Base-by-base conservation (phyloP, 2,797 vertebrate species). In the Leptoclinus maculatus region DNA sequence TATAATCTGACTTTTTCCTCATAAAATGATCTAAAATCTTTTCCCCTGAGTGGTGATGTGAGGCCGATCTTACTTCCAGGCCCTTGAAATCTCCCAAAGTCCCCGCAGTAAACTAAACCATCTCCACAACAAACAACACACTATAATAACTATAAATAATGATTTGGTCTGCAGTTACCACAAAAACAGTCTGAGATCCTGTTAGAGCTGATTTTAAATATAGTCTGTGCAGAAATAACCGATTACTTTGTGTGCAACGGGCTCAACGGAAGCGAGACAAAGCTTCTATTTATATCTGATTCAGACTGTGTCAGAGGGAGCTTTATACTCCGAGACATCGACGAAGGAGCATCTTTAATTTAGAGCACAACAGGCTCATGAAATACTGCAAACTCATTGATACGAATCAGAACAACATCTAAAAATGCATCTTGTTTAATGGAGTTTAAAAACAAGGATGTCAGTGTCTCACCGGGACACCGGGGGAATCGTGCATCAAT, bases 241-340 rank as follows among this genome's bases (percentile, higher is more conserved):
- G 72, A 39, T 45, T 16, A 72, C 71, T 27, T 49, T 43, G 41
- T 77, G 77, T 39, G 45, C 76, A 73, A 14, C 6, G n/a, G 51
- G n/a, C 38, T 54, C 27, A 17, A 45, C 9, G 5, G 47, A 71
- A 57, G 65, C 74, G 45, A 70, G 64, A 17, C 54, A 19, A 7
- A 39, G 34, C 34, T 3, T 57, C 75, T 83, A 66, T 79, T 80
- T 84, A 66, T 69, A 72, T 66, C 71, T 41, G 70, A 78, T 65
- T 71, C 64, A 66, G 63, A 16, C 25, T 19, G 39, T 43, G 71
- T 57, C 74, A 71, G 69, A 68, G 66, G 32, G 65, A 54, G 72
- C 14, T 11, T 79, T 81, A 68, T 25, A 25, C 23, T 60, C 17
- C 1, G 19, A 63, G 49, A 64, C 73, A 66, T 51, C 17, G 39